These are phyloP conservation scores for Drosophila rhopaloa DNA, from an alignment of 1,140 invertebrate species.

Conservation along the genomic window DNA sequence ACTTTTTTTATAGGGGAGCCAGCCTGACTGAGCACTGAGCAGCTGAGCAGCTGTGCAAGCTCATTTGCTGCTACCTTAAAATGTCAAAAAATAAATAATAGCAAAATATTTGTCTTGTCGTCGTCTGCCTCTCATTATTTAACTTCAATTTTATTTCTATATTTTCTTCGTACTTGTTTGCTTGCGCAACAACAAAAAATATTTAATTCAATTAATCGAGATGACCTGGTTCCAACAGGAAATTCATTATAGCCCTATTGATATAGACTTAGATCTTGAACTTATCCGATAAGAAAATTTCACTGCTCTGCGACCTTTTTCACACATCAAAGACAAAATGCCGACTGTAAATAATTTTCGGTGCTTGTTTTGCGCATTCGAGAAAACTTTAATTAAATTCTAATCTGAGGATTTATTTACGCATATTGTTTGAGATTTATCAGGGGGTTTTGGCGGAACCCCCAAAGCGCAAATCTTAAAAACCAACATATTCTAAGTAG, in stretches of 20 bases:
- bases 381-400: slow-evolving; percentile 51
- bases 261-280: slow-evolving; percentile 44
- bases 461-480: background rate
- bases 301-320: slow-evolving; percentile 27
- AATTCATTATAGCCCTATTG: slow-evolving; percentile 45
- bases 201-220: slow-evolving; percentile 48
- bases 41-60: slow-evolving; percentile 66
- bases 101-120: slow-evolving; percentile 32
- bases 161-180: slow-evolving; percentile 15
- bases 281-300: slow-evolving; percentile 41
- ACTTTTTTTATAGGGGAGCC: background rate
- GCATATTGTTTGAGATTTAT: slow-evolving; percentile 7
- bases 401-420: slow-evolving; percentile 39
- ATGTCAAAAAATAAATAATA: slow-evolving; percentile 38
- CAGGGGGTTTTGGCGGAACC: slow-evolving; percentile 9
- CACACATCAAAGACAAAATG: slow-evolving; percentile 27
- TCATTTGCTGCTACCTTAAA: slow-evolving; percentile 56
- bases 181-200: slow-evolving; percentile 35
- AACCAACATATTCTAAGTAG: background rate
- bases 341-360: slow-evolving; percentile 38
- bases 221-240: slow-evolving; percentile 27
- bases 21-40: slow-evolving; percentile 4
- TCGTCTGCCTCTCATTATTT: slow-evolving; percentile 28
- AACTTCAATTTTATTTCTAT: slow-evolving; percentile 23
- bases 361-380: slow-evolving; percentile 13